Conservation (phyloP, 2,797 vertebrate species). For the Dermochelys coriacea region DNA sequence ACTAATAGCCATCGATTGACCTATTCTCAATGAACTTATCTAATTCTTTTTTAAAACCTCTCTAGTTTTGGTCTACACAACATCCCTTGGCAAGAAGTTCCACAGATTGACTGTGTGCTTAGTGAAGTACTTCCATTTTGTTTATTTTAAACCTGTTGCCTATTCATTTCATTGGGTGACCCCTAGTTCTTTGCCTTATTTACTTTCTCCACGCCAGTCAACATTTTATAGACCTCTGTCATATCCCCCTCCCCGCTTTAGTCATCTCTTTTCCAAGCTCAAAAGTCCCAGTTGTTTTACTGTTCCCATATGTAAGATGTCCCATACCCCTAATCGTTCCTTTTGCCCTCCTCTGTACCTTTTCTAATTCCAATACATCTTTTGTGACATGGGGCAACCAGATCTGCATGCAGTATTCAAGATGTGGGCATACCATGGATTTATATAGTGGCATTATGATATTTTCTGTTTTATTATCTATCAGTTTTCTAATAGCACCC, state of each 20-base stretch:
- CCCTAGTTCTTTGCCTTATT: not conserved
- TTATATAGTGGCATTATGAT: not conserved
- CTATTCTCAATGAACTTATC: not conserved
- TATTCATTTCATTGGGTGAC: not conserved
- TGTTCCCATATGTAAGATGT: too few relatives aligned
- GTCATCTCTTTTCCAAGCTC: too few relatives aligned
- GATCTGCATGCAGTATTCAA: not conserved
- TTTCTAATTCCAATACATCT: not conserved
- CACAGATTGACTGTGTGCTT: not conserved
- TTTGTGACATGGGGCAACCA: not conserved
- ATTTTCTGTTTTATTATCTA: not conserved
- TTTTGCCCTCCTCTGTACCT: too few relatives aligned
- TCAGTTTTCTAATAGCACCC: not conserved
- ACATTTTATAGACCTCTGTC: too few relatives aligned
- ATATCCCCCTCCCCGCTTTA: too few relatives aligned
- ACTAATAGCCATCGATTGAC: not conserved
- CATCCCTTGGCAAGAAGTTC: not conserved
- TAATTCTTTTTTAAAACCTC: not conserved
- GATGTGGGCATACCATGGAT: not conserved
- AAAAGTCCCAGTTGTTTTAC: too few relatives aligned
- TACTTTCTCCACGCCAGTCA: too few relatives aligned
- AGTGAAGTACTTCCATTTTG: not conserved
- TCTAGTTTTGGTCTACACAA: not conserved
- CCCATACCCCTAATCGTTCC: too few relatives aligned
- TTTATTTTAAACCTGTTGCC: not conserved